phyloP scores from a whole-genome alignment of 1,140 invertebrate genomes.

The Camponotus pennsylvanicus region DNA sequence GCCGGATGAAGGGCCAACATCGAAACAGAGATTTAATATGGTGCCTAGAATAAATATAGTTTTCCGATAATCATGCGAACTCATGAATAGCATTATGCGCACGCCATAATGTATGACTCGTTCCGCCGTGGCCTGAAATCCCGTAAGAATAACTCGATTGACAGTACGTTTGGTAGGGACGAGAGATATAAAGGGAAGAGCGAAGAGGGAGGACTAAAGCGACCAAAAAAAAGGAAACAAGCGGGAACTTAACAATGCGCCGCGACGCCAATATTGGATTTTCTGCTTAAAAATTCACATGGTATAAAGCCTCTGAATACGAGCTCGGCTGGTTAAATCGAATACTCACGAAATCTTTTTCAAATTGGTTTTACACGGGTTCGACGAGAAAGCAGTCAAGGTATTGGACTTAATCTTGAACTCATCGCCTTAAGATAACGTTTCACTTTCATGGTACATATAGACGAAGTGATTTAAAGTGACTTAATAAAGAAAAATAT shows the following conservation, averaged over 20 bases:
- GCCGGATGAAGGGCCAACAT: constrained; percentile 56
- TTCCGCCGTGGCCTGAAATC: constrained; percentile 43
- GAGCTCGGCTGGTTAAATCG: constrained; percentile 13
- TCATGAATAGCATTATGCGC: constrained; percentile 70
- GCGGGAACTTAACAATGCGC: constrained; percentile 62
- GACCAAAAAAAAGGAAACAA: constrained; percentile 38
- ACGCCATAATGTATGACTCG: constrained; percentile 17
- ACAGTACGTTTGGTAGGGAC: constrained; percentile 35
- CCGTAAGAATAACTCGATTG: constrained; percentile 64
- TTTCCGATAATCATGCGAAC: constrained; percentile 70
- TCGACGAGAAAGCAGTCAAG: constrained; percentile 24
- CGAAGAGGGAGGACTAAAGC: constrained; percentile 39
- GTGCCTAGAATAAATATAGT: constrained; percentile 68
- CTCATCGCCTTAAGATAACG: constrained; percentile 43
- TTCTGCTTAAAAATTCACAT: constrained; percentile 65
- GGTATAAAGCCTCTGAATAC: constrained; percentile 25
- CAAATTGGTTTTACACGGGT: constrained; percentile 27
- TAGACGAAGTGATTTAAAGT: constrained; percentile 45
- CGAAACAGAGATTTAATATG: constrained; percentile 70
- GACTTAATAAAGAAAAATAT: constrained; percentile 33
- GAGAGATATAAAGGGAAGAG: constrained; percentile 32
- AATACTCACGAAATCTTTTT: constrained; percentile 43
- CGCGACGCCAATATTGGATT: constrained; percentile 62
- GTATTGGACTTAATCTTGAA: constrained; percentile 36
- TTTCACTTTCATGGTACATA: constrained; percentile 33